These are phyloP conservation scores for Morinoia aosen DNA, from an alignment of 2,888 invertebrate species.

Conservation along the genomic window DNA sequence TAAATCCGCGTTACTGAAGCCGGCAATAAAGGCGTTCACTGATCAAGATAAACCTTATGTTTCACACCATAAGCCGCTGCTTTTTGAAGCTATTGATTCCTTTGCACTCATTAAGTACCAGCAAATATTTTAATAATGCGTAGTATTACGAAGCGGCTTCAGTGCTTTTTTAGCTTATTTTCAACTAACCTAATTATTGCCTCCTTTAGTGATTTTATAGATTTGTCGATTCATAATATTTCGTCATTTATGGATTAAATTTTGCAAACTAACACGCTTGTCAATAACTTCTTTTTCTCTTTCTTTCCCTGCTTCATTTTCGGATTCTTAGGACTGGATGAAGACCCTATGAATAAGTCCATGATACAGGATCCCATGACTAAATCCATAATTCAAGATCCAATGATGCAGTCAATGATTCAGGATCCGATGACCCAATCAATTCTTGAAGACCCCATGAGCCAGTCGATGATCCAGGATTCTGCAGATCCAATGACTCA, in stretches of 20 bases:
- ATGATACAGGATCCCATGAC: conserved; percentile 39
- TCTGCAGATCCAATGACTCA: conserved; percentile 4
- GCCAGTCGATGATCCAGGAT: conserved; percentile 31
- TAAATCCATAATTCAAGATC: conserved; percentile 26
- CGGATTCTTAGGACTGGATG: neutral
- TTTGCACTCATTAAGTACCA: neutral
- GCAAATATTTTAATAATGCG: neutral
- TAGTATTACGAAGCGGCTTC: neutral
- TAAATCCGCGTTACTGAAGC: neutral
- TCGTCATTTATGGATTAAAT: neutral
- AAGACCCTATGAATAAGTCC: conserved; percentile 9
- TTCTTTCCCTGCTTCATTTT: conserved; percentile 26
- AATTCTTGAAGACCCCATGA: conserved; percentile 16
- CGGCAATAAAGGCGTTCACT: neutral
- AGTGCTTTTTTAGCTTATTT: neutral
- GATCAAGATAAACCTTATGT: neutral
- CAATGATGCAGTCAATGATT: conserved; percentile 33
- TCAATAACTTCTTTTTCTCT: conserved; percentile 25
- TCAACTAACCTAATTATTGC: neutral
- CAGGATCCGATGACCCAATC: conserved; percentile 35
- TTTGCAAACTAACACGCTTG: neutral
- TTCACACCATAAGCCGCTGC: neutral
- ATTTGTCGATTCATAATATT: neutral
- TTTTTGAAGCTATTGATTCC: neutral
- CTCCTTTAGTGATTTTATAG: neutral